A percentile compares a stretch with the other conserved stretches of the same genome.
Evolutionary conservation across 2,888 invertebrate species (phyloP).

Genomic region (Pyralis farinalis): DNA sequence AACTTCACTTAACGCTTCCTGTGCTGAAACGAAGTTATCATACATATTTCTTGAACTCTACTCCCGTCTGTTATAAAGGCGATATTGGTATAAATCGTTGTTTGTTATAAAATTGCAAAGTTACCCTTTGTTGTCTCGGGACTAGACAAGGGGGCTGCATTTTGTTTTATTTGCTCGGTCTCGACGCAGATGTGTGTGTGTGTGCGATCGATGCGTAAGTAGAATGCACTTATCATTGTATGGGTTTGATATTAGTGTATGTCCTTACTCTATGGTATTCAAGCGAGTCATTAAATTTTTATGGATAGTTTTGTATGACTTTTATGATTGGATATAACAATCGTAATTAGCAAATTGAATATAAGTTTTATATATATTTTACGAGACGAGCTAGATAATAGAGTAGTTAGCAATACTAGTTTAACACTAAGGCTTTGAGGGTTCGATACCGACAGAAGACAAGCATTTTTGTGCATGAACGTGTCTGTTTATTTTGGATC

Average conservation of each 20-base stretch:
- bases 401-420: no score
- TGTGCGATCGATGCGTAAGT: slow-evolving; percentile 13
- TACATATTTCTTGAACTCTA: slow-evolving; percentile 24
- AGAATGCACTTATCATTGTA: slow-evolving; percentile 7
- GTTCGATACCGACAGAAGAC: no score
- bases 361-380: no score
- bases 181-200: slow-evolving; percentile 30
- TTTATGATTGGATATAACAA: no score
- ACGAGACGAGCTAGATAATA: no score
- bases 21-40: slow-evolving; percentile 14
- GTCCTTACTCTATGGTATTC: slow-evolving; percentile 1
- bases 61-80: slow-evolving; percentile 12
- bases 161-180: slow-evolving; percentile 70
- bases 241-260: slow-evolving; percentile 3
- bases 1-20: slow-evolving; percentile 71
- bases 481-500: no score
- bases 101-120: slow-evolving; percentile 36
- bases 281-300: neutral
- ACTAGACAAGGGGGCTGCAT: slow-evolving; percentile 58
- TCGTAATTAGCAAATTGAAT: no score
- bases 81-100: slow-evolving; percentile 22
- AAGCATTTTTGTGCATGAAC: no score
- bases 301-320: no score
- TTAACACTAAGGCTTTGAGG: no score
- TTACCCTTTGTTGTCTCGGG: slow-evolving; percentile 75